A percentile compares a stretch with the other conserved stretches of the same genome.
Evolutionary conservation across 2,888 invertebrate species (phyloP).

Genomic region (Drosophila lutescens): DNA sequence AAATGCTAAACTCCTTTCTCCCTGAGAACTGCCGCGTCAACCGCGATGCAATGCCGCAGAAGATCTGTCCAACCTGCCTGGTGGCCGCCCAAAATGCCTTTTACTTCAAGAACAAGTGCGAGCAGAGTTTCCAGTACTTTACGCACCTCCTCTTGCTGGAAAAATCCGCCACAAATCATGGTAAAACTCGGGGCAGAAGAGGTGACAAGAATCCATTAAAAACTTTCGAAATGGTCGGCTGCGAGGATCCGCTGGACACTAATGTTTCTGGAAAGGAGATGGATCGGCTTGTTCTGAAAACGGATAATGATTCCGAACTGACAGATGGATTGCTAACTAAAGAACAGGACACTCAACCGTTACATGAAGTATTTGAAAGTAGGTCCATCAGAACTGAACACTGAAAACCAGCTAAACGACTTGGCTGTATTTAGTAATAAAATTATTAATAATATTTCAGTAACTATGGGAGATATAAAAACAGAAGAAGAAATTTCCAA

Average conservation of each 20-base stretch:
- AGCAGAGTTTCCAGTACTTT: slow-evolving; percentile 29
- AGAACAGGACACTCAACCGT: background rate
- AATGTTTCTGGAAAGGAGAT: background rate
- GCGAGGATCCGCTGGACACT: slow-evolving; percentile 13
- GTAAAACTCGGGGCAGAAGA: background rate
- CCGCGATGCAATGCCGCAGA: slow-evolving; percentile 45
- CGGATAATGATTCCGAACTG: background rate
- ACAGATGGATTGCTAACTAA: background rate
- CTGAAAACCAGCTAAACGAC: too few relatives aligned
- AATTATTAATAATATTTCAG: background rate
- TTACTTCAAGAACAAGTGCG: slow-evolving; percentile 42
- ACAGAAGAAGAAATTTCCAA: background rate
- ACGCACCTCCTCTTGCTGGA: slow-evolving; percentile 1
- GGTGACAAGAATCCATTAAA: background rate
- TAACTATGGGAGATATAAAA: background rate
- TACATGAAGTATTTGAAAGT: background rate
- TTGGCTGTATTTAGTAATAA: too few relatives aligned
- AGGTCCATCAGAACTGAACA: background rate
- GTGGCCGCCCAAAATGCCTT: slow-evolving; percentile 41
- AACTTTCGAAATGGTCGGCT: slow-evolving; percentile 22
- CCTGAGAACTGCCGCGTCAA: slow-evolving; percentile 32
- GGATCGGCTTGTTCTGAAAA: slow-evolving; percentile 1
- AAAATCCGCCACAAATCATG: background rate
- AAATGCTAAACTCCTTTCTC: slow-evolving; percentile 47
- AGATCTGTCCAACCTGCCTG: slow-evolving; percentile 47